Conservation (phyloP, 2,888 invertebrate genomes). For the Cyaniris semiargus region DNA sequence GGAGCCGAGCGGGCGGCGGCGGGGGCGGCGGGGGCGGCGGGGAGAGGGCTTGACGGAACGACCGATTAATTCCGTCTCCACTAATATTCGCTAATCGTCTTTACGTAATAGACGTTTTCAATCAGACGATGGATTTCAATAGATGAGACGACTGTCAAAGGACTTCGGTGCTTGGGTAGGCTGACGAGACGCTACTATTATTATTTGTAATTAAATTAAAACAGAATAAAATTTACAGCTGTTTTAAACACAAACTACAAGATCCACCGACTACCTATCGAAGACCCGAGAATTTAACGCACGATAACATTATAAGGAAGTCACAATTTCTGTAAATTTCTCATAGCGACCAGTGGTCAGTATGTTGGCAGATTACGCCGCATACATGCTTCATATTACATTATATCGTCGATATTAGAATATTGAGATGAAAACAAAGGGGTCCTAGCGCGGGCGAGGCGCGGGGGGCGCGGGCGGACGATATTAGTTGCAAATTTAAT, state of each 20-base stretch:
- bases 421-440: constrained; percentile 25
- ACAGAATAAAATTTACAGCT: not conserved
- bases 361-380: not conserved
- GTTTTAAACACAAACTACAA: not conserved
- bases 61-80: constrained; percentile 32
- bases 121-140: constrained; percentile 29
- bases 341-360: not conserved
- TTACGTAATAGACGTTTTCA: constrained; percentile 21
- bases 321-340: not conserved
- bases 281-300: too few species aligned
- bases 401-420: constrained; percentile 17
- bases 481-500: constrained; percentile 44
- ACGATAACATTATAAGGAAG: not conserved
- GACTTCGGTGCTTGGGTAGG: not conserved
- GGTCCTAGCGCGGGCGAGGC: constrained; percentile 23
- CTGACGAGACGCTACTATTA: not conserved
- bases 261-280: not conserved
- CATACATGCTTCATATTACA: not conserved
- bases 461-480: constrained; percentile 15
- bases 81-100: constrained; percentile 29
- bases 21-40: not conserved
- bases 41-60: constrained; percentile 8
- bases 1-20: not conserved
- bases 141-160: constrained; percentile 26
- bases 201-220: not conserved